Evolutionary conservation across 2,888 invertebrate species (phyloP), one percentile per base, ranked within the genome.

Genomic region (Epirrhoe tristata): DNA sequence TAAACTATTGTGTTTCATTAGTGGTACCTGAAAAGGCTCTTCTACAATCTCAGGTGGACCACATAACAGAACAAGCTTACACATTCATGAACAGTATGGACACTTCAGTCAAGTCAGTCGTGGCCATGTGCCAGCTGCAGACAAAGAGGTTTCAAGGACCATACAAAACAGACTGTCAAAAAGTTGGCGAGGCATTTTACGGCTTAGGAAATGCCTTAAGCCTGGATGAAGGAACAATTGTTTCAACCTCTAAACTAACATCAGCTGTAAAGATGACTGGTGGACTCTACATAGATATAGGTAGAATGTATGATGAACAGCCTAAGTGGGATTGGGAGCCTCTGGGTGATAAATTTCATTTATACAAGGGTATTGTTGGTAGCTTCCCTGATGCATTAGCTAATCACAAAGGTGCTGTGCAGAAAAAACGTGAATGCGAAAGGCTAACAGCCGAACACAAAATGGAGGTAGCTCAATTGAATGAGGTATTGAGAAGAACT

Each of bases 321-420:
- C 97, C 98, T 0, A 97, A 97, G 84, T 94, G 95, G 63, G 98
- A 98, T 87, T 98, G 97, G 96, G 97, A 98, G 78, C 98, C 98
- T 0, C 94, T 99, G 34, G 96, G 97, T 53, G 99, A 99, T 87
- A 96, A 97, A 77, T 94, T 99, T 73, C 98, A 98, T 83, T 96
- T 99, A 76, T 99, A 99, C 92, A 97, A 98, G 87, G 99, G 99
- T 60, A 96, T 99, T 62, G 96, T 99, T 7, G 95, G 96, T 65
- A 96, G 96, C 67, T 98, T 98, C 82, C 99, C 99, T 0, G 99
- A 99, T 78, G 97, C 98, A 59, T 94, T 99, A 64, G 95, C 96
- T 55, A 96, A 98, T 75, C 98, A 99, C 83, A 98, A 97, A 94
- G 97, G 96, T 77, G 97, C 98, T 0, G 95, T 98, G 73, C 97